Evolutionary conservation across 2,888 invertebrate genomes (phyloP).

Genomic region (Chaitophorus viminalis): DNA sequence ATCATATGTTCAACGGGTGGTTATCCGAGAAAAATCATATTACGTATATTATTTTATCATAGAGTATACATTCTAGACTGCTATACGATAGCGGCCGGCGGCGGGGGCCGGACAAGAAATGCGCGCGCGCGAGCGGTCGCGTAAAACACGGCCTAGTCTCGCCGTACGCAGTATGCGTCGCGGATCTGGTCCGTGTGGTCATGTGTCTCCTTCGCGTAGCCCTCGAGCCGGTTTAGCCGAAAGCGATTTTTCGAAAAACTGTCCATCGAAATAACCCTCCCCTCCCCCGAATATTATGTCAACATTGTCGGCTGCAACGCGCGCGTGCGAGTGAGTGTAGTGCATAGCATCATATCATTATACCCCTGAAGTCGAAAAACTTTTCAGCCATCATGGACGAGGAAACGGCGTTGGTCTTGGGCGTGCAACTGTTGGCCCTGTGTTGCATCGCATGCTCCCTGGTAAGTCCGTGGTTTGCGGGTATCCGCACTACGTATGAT

Average conservation of each 20-base stretch:
- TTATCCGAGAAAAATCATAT: too few species aligned
- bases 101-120: background rate
- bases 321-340: background rate
- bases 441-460: conserved; percentile 86
- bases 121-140: background rate
- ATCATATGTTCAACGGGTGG: too few species aligned
- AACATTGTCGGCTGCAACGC: background rate
- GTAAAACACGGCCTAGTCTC: background rate
- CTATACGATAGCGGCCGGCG: background rate
- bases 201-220: background rate
- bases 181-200: conserved; percentile 7
- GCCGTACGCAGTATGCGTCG: background rate
- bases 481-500: background rate
- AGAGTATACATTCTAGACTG: too few species aligned
- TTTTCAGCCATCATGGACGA: conserved; percentile 74
- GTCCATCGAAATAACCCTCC: background rate
- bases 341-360: too few species aligned
- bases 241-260: background rate
- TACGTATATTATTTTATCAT: too few species aligned
- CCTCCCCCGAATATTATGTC: background rate
- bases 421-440: conserved; percentile 82
- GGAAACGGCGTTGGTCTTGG: conserved; percentile 81
- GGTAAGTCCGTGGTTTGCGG: conserved; percentile 76
- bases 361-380: too few species aligned
- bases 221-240: background rate